Percentiles rank a stretch among this genome's conserved stretches.
Evolutionary conservation across 2,888 invertebrate genomes (phyloP).

Genomic region (Beris morrisii): DNA sequence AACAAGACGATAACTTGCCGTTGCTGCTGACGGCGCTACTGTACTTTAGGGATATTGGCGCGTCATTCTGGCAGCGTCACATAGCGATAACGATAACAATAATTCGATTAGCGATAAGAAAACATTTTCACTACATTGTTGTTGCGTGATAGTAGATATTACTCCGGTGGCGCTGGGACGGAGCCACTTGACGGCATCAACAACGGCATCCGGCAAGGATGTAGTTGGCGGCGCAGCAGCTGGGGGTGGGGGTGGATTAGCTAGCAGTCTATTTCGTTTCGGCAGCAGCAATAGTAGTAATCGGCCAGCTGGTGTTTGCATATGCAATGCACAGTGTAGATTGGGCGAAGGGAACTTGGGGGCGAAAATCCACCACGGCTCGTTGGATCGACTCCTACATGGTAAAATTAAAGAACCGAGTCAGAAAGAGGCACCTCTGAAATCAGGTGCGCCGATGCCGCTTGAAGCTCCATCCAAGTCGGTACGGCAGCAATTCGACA

Average conservation of each 20-base stretch:
- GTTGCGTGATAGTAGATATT: slow-evolving; percentile 59
- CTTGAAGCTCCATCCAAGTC: slow-evolving; percentile 40
- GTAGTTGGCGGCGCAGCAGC: slow-evolving; percentile 47
- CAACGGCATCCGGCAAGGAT: slow-evolving; percentile 57
- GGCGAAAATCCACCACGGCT: slow-evolving; percentile 54
- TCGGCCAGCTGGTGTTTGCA: slow-evolving; percentile 50
- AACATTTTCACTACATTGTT: slow-evolving; percentile 58
- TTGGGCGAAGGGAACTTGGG: slow-evolving; percentile 48
- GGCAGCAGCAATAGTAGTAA: slow-evolving; percentile 52
- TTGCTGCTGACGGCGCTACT: slow-evolving; percentile 37
- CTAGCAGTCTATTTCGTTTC: slow-evolving; percentile 54
- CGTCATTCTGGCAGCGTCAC: slow-evolving; percentile 58
- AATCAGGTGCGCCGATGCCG: slow-evolving; percentile 33
- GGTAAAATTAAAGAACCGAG: slow-evolving; percentile 43
- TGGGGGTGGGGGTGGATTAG: slow-evolving; percentile 51
- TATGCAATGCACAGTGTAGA: slow-evolving; percentile 55
- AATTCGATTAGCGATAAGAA: slow-evolving; percentile 56
- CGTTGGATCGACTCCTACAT: slow-evolving; percentile 52
- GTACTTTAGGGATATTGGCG: slow-evolving; percentile 40
- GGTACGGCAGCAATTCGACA: slow-evolving; percentile 50
- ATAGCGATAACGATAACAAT: slow-evolving; percentile 48
- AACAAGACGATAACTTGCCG: slow-evolving; percentile 24
- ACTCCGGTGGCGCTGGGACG: slow-evolving; percentile 53
- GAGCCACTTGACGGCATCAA: slow-evolving; percentile 48
- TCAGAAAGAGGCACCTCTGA: slow-evolving; percentile 44